Conservation (phyloP, 1,140 invertebrate species). For the Platorchestia sp. region DNA sequence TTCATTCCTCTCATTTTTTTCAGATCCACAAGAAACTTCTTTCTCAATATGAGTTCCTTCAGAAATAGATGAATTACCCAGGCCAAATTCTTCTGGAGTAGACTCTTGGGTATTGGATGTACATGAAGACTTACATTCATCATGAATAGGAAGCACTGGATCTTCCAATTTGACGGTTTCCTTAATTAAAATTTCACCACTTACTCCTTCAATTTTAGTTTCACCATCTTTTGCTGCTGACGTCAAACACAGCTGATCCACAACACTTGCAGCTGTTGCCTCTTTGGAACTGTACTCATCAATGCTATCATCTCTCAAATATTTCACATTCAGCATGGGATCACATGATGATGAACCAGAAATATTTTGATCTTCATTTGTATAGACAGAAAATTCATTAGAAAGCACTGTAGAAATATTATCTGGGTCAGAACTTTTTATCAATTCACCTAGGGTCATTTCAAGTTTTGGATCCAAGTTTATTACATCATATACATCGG, state of each 20-base stretch:
- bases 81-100: neutral
- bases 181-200: neutral
- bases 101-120: neutral
- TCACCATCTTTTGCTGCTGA: neutral
- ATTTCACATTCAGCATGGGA: neutral
- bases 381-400: neutral
- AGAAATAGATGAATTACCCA: neutral
- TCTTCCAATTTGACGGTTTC: neutral
- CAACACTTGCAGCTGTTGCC: neutral
- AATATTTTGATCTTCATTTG: neutral
- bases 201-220: neutral
- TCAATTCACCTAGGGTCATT: neutral
- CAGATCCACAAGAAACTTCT: neutral
- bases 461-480: neutral
- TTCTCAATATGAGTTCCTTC: neutral
- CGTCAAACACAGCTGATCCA: neutral
- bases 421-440: neutral
- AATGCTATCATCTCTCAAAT: constrained; percentile 12
- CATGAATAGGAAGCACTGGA: neutral
- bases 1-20: neutral
- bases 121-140: neutral
- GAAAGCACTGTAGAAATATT: neutral
- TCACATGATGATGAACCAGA: neutral
- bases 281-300: constrained; percentile 3
- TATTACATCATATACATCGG: neutral